phyloP scores from a whole-genome alignment of 2,113 vertebrate genomes.

The Engystomops pustulosus region DNA sequence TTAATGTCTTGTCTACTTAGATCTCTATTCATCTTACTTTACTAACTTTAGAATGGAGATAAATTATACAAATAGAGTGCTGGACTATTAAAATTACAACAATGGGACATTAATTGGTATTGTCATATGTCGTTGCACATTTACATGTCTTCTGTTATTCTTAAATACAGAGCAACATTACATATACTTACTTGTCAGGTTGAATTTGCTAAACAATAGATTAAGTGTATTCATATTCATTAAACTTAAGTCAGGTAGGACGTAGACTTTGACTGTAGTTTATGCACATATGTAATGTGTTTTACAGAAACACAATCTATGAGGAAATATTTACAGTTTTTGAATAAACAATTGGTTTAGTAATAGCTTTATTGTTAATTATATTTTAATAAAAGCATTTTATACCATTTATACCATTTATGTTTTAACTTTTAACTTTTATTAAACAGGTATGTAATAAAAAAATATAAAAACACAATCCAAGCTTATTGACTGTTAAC shows the following conservation, averaged over 20 bases:
- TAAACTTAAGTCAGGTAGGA: conserved; percentile 24
- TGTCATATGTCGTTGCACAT: conserved; percentile 49
- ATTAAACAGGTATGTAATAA: not conserved
- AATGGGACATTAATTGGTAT: conserved; percentile 43
- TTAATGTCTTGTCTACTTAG: conserved; percentile 7
- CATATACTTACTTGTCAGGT: conserved; percentile 39
- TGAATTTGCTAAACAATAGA: conserved; percentile 44
- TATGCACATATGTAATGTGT: not conserved
- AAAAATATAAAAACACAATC: not conserved
- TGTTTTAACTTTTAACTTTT: not conserved
- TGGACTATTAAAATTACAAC: conserved; percentile 47
- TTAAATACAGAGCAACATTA: conserved; percentile 42
- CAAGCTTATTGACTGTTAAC: not conserved
- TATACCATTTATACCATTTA: not conserved
- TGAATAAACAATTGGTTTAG: not conserved
- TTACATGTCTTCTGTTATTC: conserved; percentile 42
- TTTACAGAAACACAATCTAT: not conserved
- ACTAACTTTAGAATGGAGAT: conserved; percentile 16
- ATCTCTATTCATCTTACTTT: not conserved
- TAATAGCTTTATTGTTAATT: not conserved
- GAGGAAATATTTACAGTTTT: not conserved
- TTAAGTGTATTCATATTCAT: conserved; percentile 36
- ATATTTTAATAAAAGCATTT: no score
- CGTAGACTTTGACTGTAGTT: not conserved
- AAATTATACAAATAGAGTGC: conserved; percentile 47